phyloP scores from a whole-genome alignment of 2,888 invertebrate species.

The Leucophenga maculata region DNA sequence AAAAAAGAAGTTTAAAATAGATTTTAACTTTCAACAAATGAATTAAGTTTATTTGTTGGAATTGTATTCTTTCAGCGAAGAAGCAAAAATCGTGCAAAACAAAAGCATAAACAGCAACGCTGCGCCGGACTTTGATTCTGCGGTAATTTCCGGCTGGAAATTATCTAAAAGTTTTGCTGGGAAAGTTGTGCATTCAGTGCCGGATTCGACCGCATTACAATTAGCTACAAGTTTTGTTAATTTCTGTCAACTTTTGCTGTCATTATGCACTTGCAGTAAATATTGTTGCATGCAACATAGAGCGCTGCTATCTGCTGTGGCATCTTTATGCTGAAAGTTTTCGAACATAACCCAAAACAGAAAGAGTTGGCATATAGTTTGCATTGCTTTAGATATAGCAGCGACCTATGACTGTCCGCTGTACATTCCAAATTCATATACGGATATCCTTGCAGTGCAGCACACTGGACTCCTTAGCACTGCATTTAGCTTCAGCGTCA shows the following conservation, averaged over 20 bases:
- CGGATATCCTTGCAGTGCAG: slow-evolving; percentile 48
- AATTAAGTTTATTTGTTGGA: not conserved
- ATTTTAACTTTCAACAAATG: no score
- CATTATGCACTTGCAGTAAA: slow-evolving; percentile 66
- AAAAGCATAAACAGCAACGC: not conserved
- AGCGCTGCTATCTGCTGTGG: not conserved
- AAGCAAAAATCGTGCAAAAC: not conserved
- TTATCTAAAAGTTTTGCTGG: slow-evolving; percentile 6
- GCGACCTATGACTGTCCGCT: not conserved
- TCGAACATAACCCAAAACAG: not conserved
- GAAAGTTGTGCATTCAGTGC: not conserved
- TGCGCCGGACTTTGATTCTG: not conserved
- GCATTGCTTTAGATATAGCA: not conserved
- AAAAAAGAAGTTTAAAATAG: no score
- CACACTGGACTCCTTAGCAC: not conserved
- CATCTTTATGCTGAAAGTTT: slow-evolving; percentile 22
- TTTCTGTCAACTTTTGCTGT: slow-evolving; percentile 66
- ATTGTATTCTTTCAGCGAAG: not conserved
- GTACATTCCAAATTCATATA: slow-evolving; percentile 49
- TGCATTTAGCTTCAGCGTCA: not conserved
- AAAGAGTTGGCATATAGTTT: not conserved
- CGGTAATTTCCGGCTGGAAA: slow-evolving; percentile 8
- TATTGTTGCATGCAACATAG: slow-evolving; percentile 47
- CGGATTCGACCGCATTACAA: slow-evolving; percentile 52
- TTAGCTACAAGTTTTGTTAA: slow-evolving; percentile 66